Conservation (phyloP, 1,140 invertebrate genomes). For the Drosophila nigromelanica region DNA sequence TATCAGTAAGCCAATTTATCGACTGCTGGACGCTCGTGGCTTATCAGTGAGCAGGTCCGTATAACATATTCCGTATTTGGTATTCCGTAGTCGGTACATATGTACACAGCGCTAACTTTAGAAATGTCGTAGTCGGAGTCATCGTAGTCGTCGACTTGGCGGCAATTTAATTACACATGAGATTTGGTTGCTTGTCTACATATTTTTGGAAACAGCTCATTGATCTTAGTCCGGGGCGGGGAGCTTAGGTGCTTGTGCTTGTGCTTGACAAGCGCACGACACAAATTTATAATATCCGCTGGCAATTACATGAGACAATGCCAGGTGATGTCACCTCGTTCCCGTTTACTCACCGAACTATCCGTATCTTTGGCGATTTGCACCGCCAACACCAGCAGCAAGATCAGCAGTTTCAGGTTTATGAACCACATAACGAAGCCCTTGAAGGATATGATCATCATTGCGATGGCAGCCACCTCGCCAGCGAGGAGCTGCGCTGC, state of each 20-base stretch:
- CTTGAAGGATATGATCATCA: constrained; percentile 82
- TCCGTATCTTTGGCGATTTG: constrained; percentile 69
- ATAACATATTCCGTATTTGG: background rate
- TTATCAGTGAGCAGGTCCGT: constrained; percentile 40
- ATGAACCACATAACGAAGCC: constrained; percentile 78
- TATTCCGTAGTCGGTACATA: constrained; percentile 1
- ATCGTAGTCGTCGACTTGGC: constrained; percentile 1
- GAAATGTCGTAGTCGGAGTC: constrained; percentile 39
- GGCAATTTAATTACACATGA: constrained; percentile 22
- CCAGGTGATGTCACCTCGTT: constrained; percentile 54
- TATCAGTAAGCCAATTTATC: constrained; percentile 33
- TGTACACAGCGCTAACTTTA: constrained; percentile 38
- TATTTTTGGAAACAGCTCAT: constrained; percentile 52
- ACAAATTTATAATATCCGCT: constrained; percentile 30
- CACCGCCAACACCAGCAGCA: constrained; percentile 51
- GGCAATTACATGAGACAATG: constrained; percentile 31
- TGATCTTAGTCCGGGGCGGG: constrained; percentile 35
- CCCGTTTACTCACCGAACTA: constrained; percentile 61
- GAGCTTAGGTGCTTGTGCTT: background rate
- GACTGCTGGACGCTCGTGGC: constrained; percentile 33
- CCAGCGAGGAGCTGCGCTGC: constrained; percentile 60
- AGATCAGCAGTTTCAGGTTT: constrained; percentile 65
- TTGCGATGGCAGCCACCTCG: constrained; percentile 62
- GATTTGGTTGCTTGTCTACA: constrained; percentile 31
- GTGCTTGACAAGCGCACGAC: constrained; percentile 6